Percentiles rank a stretch among this genome's conserved stretches.
These are phyloP conservation scores for Cephalopachus bancanus DNA, from an alignment of 2,797 vertebrate genomes.

Conservation along the genomic window DNA sequence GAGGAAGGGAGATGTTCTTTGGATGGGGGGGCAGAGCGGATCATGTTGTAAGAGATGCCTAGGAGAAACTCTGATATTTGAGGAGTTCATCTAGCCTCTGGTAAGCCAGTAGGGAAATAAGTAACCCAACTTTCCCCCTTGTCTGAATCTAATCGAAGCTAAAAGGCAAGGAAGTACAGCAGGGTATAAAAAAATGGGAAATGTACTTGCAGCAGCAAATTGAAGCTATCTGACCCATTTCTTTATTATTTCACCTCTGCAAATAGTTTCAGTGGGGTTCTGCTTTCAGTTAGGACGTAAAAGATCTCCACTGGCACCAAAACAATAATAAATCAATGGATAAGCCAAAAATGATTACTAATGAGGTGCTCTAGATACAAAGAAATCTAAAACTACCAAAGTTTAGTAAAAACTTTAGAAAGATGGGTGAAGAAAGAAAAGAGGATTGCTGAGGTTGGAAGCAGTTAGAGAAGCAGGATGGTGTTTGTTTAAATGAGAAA, in stretches of 20 bases:
- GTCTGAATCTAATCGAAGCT: not conserved
- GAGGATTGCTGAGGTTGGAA: not conserved
- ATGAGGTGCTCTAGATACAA: not conserved
- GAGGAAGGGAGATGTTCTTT: not conserved
- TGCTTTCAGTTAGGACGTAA: not conserved
- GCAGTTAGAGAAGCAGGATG: not conserved
- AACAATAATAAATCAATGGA: not conserved
- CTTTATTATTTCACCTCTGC: not conserved
- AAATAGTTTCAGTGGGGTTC: not conserved
- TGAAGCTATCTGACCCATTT: not conserved
- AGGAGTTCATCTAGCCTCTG: not conserved
- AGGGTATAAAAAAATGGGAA: not conserved
- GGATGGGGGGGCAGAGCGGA: not conserved
- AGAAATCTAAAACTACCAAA: constrained; percentile 39
- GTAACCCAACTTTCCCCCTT: not conserved
- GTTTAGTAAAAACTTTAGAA: constrained; percentile 24
- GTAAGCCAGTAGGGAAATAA: constrained; percentile 34
- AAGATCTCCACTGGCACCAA: not conserved
- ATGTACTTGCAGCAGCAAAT: not conserved
- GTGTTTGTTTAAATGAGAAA: constrained; percentile 42
- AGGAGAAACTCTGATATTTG: not conserved
- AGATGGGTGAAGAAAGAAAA: constrained; percentile 8
- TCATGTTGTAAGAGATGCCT: not conserved
- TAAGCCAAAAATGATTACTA: not conserved
- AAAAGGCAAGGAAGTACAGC: not conserved